phyloP scores from a whole-genome alignment of 2,797 vertebrate species.

The Kryptolebias ocellatus region DNA sequence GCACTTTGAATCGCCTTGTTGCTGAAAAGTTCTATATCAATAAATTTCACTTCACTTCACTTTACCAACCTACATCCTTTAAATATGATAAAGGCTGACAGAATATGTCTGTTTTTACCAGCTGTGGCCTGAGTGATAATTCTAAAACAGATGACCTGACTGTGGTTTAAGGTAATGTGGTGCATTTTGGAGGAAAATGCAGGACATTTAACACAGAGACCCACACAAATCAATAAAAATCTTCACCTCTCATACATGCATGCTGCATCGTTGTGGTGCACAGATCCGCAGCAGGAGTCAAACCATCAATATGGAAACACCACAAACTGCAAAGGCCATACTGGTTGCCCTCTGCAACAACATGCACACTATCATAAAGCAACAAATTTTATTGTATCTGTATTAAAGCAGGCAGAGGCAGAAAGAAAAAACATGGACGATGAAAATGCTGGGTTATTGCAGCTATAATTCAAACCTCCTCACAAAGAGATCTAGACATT shows the following conservation, averaged over 20 bases:
- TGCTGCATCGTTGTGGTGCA: slow-evolving; percentile 1
- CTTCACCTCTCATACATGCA: not conserved
- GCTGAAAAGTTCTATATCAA: too few relatives aligned
- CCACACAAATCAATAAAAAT: too few relatives aligned
- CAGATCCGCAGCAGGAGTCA: slow-evolving; percentile 40
- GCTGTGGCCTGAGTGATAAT: not conserved
- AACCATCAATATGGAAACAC: slow-evolving; percentile 46
- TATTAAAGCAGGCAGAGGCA: not conserved
- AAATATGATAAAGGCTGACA: not conserved
- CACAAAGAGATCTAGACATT: slow-evolving; percentile 1
- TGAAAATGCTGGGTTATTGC: not conserved
- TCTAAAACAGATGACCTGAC: not conserved
- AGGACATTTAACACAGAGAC: too few relatives aligned
- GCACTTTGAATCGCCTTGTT: too few relatives aligned
- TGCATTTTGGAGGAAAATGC: too few relatives aligned
- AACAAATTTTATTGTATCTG: not conserved
- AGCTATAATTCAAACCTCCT: slow-evolving; percentile 3
- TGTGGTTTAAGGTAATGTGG: not conserved
- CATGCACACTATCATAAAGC: not conserved
- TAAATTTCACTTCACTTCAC: too few relatives aligned
- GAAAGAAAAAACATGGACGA: not conserved
- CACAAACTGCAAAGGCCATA: slow-evolving; percentile 38
- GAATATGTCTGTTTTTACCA: slow-evolving; percentile 12
- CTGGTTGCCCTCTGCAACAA: not conserved
- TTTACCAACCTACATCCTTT: not conserved